A percentile compares a stretch with the other conserved stretches of the same genome.
Evolutionary conservation across 2,113 vertebrate species (phyloP).

Genomic region (Eurypyga helias): DNA sequence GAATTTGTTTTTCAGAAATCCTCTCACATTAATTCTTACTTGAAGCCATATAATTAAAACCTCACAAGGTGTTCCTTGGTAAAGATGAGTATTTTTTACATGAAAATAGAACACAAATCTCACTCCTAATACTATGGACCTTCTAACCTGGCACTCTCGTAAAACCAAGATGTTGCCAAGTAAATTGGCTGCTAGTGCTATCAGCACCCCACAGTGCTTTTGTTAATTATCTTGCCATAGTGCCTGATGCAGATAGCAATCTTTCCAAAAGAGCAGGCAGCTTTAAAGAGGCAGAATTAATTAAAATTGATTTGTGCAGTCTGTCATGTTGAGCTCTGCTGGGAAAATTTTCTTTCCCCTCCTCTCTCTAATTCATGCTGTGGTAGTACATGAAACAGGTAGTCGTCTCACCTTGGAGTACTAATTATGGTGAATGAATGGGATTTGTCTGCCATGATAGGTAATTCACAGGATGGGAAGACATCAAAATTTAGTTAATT

Average conservation of each 20-base stretch:
- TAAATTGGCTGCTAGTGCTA: constrained; percentile 35
- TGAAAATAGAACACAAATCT: background rate
- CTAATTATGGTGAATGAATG: constrained; percentile 57
- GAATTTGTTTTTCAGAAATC: constrained; percentile 17
- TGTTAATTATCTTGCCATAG: constrained; percentile 75
- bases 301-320: constrained; percentile 79
- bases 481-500: constrained; percentile 50
- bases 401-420: constrained; percentile 48
- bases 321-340: constrained; percentile 55
- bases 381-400: constrained; percentile 42
- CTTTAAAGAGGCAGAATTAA: constrained; percentile 81
- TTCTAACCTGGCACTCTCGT: constrained; percentile 18
- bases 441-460: constrained; percentile 22
- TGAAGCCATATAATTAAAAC: constrained; percentile 24
- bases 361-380: background rate
- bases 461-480: constrained; percentile 30
- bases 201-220: constrained; percentile 63
- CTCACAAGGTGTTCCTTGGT: background rate
- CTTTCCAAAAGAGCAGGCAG: constrained; percentile 72
- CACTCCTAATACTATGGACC: background rate
- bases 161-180: background rate
- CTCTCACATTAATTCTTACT: constrained; percentile 39
- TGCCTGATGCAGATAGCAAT: constrained; percentile 65
- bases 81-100: constrained; percentile 4
- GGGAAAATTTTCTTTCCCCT: constrained; percentile 38